Evolutionary conservation across 2,797 vertebrate species (phyloP), one percentile per base, ranked within the genome.

Genomic region (Florisuga fusca): DNA sequence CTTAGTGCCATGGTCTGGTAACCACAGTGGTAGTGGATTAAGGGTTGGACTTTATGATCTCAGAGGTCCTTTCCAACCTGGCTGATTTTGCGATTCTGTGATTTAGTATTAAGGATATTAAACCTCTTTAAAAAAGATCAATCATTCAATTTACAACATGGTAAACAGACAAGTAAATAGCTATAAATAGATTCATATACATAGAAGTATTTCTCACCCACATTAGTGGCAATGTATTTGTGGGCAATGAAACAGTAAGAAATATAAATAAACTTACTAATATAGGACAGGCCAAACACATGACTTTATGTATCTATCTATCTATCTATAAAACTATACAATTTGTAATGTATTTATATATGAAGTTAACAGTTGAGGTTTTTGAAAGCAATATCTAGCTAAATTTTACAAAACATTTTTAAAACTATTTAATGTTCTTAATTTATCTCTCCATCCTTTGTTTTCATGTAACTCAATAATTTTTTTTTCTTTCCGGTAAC

Each of bases 401-500:
- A 89, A 68, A 72, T 69, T 80, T 50, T 63, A 54, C 22, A 74
- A 75, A 92, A 77, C 4, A 55, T 64, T 78, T 95, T 59, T 10
- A 77, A 2, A 71, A 58, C 15, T 34, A 51, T 41, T 87, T 43
- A 34, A 0, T 81, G 33, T 38, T 61, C 31, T 77, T 55, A 61
- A 15, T 84, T 84, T 94, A 90, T 81, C 2, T 63, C 17, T 83
- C 38, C 3, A 43, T 62, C 51, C 31, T 90, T 86, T 86, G 67
- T 68, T 88, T 95, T 90, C 87, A 25, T 73, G 68, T 38, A 96
- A 95, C 43, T 23, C 77, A 96, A 95, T 93, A 77, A 72, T 76
- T 48, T 48, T 87, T 76, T 76, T 72, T 76, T 48, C 48, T 86
- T 93, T 76, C 63, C 94, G 46, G 31, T 75, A 79, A 85, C 59